These are phyloP conservation scores for Agrilus mali DNA, from an alignment of 2,888 invertebrate species.

Conservation along the genomic window DNA sequence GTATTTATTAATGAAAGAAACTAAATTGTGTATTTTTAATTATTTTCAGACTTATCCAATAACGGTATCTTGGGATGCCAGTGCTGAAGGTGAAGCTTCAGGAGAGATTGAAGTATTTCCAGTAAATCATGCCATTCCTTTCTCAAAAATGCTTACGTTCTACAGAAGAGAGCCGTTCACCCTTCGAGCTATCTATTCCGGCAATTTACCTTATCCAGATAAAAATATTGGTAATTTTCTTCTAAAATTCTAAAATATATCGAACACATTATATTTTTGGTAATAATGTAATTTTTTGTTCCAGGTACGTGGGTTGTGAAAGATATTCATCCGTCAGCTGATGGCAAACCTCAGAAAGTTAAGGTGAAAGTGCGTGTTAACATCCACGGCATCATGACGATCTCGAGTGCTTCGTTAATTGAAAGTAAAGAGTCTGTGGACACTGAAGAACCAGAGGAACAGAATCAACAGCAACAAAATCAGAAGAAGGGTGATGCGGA, in stretches of 20 bases:
- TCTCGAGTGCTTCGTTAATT: constrained; percentile 74
- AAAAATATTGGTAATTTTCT: constrained; percentile 55
- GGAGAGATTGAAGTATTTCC: constrained; percentile 90
- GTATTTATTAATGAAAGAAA: neutral
- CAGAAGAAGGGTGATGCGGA: constrained; percentile 36
- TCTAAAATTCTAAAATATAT: constrained; percentile 1
- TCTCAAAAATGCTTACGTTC: constrained; percentile 88
- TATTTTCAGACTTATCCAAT: constrained; percentile 60
- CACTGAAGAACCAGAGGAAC: constrained; percentile 27
- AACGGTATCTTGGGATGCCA: constrained; percentile 65
- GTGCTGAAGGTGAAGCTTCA: constrained; percentile 42
- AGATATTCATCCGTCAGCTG: constrained; percentile 73
- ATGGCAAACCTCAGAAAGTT: constrained; percentile 87
- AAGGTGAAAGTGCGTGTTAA: constrained; percentile 94
- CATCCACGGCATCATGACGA: constrained; percentile 81
- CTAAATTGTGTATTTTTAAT: constrained; percentile 5
- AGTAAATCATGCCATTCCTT: constrained; percentile 80
- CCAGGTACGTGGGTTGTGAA: constrained; percentile 63
- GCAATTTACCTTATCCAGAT: constrained; percentile 63
- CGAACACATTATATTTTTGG: neutral
- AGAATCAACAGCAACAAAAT: constrained; percentile 21
- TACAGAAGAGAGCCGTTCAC: constrained; percentile 80
- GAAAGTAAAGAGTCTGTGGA: constrained; percentile 54
- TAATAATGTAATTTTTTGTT: constrained; percentile 5
- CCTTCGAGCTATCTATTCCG: constrained; percentile 73